These are phyloP conservation scores for Epicampocera succincta DNA, from an alignment of 2,888 invertebrate species.

Conservation along the genomic window DNA sequence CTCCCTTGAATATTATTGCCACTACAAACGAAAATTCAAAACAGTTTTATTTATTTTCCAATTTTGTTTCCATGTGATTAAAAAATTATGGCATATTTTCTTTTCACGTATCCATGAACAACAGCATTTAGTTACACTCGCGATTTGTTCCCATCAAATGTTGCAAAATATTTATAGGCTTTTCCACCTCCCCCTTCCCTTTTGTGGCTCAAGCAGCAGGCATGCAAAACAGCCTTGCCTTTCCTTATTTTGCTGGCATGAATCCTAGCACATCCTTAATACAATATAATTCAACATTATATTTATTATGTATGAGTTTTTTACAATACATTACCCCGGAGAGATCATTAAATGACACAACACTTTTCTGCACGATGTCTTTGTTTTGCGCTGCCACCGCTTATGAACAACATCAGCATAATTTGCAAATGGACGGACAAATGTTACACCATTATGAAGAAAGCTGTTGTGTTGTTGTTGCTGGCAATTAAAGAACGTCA, in stretches of 20 bases:
- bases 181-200: no score
- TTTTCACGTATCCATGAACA: constrained; percentile 11
- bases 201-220: not conserved
- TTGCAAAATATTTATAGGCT: not conserved
- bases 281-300: constrained; percentile 59
- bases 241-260: constrained; percentile 8
- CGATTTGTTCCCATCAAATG: not conserved
- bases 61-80: no score
- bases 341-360: constrained; percentile 66
- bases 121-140: not conserved
- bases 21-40: no score
- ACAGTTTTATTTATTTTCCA: no score
- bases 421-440: constrained; percentile 18
- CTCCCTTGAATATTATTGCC: no score
- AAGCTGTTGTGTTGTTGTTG: constrained; percentile 26
- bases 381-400: constrained; percentile 1
- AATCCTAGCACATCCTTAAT: constrained; percentile 59
- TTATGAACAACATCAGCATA: constrained; percentile 32
- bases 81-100: constrained; percentile 20
- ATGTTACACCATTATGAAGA: not conserved
- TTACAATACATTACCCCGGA: constrained; percentile 67
- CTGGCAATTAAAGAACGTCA: constrained; percentile 69
- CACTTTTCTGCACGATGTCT: constrained; percentile 55
- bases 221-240: constrained; percentile 16
- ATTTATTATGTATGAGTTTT: constrained; percentile 68